Percentiles rank a stretch among this genome's conserved stretches.
Evolutionary conservation across 53 echinoderm and acorn worm genomes (phyloP).

Genomic region (Paelopatides confundens): DNA sequence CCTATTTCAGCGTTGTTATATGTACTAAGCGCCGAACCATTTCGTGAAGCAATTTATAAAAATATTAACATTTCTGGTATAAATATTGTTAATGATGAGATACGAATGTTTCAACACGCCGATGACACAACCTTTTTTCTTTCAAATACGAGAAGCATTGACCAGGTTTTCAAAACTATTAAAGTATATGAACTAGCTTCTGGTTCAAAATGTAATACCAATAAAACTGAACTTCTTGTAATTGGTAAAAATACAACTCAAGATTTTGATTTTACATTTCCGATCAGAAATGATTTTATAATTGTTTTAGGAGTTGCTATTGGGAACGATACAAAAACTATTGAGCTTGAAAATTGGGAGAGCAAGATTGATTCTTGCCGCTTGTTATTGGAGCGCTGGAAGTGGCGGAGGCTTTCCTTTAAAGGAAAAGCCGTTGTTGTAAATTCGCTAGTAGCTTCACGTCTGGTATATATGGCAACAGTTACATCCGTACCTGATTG

Average conservation of each 20-base stretch:
- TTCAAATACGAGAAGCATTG: background rate
- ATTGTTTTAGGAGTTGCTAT: background rate
- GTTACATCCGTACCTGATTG: background rate
- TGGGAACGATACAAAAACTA: background rate
- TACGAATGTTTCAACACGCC: slow-evolving; percentile 33
- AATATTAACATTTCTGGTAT: background rate
- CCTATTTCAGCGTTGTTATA: background rate
- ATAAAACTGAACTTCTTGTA: slow-evolving; percentile 21
- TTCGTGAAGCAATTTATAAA: background rate
- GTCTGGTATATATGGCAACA: background rate
- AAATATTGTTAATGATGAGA: background rate
- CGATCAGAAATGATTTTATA: background rate
- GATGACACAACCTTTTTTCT: slow-evolving; percentile 14
- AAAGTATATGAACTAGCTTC: slow-evolving; percentile 15
- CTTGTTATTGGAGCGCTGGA: background rate
- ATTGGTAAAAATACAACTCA: too few species aligned
- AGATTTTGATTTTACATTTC: too few species aligned
- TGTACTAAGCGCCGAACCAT: background rate
- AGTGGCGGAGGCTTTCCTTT: background rate
- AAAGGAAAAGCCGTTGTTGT: background rate
- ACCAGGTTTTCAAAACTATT: slow-evolving; percentile 3
- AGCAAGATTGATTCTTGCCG: background rate
- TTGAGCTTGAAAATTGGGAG: background rate
- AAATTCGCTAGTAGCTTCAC: background rate
- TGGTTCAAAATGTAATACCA: slow-evolving; percentile 33